Evolutionary conservation across 30 jellyfish, hydroid and myxozoan genomes (phyloP), one percentile per base, ranked within the genome.

Genomic region (Hydractinia echinata): DNA sequence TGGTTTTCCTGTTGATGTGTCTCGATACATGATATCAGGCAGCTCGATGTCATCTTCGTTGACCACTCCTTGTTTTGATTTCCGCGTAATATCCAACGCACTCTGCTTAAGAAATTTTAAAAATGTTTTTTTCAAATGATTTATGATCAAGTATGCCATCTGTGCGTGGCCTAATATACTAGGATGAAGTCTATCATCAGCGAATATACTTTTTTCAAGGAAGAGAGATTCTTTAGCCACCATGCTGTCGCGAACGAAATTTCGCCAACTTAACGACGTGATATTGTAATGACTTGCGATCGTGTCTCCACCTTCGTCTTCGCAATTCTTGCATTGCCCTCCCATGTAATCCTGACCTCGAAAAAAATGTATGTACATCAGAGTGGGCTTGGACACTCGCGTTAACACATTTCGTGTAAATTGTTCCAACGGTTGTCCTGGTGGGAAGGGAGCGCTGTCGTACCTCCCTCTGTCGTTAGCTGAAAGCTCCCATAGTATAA

Each of bases 101-200:
- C 85, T 87, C 15, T 86, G 88, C 67, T 62, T 60, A 51, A 94
- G 89, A 54, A 86, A 85, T 20, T 96, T 89, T 78, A 89, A 72
- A 77, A 94, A 94, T 56, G 86, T 89, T 61, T 79, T 84, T 30
- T 93, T 89, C 39, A 94, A 84, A 61, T 94, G 90, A 76, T 94
- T 86, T 6, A 94, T 94, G 72, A 94, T 87, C 30, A 94, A 81
- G 79, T 84, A 94, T 14, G 97, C 97, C 99, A 94, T 94, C 58
- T 94, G 99, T 16, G 99, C 99, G 76, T 94, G 99, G 10, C 95
- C 99, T 39, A 88, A 79, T 21, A 88, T 79, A 73, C 99, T 94
- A 51, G 99, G 99, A 58, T 94, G 99, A 54, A 94, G 83, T 7
- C 79, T 61, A 61, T 94, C 99, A 8, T 87, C 30, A 15, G 94